A percentile compares a stretch with the other conserved stretches of the same genome.
Evolutionary conservation across 1,140 invertebrate species (phyloP).

Genomic region (Brachionus koreanus): DNA sequence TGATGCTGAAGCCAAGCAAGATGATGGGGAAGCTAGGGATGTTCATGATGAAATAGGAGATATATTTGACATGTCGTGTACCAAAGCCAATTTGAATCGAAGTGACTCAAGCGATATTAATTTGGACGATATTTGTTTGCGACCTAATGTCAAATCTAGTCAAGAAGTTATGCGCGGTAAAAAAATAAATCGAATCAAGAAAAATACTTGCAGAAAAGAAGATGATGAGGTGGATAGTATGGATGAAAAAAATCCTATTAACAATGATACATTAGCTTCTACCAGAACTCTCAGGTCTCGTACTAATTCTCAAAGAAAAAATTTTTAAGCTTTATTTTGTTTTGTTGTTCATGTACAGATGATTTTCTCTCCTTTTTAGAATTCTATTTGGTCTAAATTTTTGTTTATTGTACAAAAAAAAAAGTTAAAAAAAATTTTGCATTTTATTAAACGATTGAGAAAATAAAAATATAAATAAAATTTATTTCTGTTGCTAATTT

Average conservation of each 20-base stretch:
- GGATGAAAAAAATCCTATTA: neutral
- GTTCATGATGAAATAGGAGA: constrained; percentile 21
- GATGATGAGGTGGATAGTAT: neutral
- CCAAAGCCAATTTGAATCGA: neutral
- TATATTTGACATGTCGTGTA: constrained; percentile 1
- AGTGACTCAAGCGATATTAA: constrained; percentile 26
- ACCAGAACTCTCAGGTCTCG: neutral
- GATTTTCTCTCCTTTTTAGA: neutral
- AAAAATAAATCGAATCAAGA: neutral
- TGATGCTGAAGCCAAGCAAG: neutral
- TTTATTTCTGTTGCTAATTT: neutral
- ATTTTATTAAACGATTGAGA: neutral
- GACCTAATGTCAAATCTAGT: neutral
- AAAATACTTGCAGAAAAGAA: neutral
- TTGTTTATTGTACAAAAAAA: neutral
- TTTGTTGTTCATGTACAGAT: neutral
- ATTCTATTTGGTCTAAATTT: neutral
- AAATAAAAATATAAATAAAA: neutral
- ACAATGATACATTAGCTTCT: neutral
- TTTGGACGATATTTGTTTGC: constrained; percentile 10
- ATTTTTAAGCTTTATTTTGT: neutral
- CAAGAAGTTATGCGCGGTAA: neutral
- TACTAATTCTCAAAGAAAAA: constrained; percentile 26
- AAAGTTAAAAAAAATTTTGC: neutral
- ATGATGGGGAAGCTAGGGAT: neutral